A percentile compares a stretch with the other conserved stretches of the same genome.
Evolutionary conservation across 2,888 invertebrate species (phyloP).

Genomic region (Neria commutata): DNA sequence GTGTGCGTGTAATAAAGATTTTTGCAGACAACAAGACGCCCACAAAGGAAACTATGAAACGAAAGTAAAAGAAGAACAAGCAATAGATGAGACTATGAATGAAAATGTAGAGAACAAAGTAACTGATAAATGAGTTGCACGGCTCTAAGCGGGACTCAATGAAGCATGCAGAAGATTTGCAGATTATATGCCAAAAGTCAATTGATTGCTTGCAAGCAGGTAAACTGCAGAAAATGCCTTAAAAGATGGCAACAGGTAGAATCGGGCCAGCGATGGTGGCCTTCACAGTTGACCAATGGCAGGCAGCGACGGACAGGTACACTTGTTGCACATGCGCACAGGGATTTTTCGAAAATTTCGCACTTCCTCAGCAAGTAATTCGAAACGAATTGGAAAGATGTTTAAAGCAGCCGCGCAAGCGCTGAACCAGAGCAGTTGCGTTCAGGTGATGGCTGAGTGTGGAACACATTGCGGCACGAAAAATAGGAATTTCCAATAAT

Average conservation of each 20-base stretch:
- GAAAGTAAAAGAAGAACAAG: neutral
- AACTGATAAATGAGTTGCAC: neutral
- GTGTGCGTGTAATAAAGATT: constrained; percentile 14
- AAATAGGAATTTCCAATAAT: no score
- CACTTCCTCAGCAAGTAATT: constrained; percentile 21
- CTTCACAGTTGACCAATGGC: constrained; percentile 20
- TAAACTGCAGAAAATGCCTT: constrained; percentile 3
- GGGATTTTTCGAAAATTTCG: constrained; percentile 34
- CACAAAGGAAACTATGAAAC: constrained; percentile 24
- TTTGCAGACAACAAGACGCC: constrained; percentile 36
- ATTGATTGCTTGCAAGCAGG: constrained; percentile 39
- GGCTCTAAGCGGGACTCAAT: neutral
- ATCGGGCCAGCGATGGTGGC: constrained; percentile 11
- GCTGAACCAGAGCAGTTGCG: constrained; percentile 39
- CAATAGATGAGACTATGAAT: no score
- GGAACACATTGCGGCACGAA: constrained; percentile 6
- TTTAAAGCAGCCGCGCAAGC: constrained; percentile 38
- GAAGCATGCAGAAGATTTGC: constrained; percentile 35
- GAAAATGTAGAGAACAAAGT: constrained; percentile 21
- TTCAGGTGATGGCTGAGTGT: constrained; percentile 51
- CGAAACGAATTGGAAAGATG: neutral
- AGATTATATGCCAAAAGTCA: constrained; percentile 42
- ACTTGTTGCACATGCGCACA: neutral
- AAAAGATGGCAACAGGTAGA: neutral
- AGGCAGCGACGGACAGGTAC: constrained; percentile 4